Evolutionary conservation across 2,888 invertebrate species (phyloP), one percentile per base, ranked within the genome.

Genomic region (Phasia obesa): DNA sequence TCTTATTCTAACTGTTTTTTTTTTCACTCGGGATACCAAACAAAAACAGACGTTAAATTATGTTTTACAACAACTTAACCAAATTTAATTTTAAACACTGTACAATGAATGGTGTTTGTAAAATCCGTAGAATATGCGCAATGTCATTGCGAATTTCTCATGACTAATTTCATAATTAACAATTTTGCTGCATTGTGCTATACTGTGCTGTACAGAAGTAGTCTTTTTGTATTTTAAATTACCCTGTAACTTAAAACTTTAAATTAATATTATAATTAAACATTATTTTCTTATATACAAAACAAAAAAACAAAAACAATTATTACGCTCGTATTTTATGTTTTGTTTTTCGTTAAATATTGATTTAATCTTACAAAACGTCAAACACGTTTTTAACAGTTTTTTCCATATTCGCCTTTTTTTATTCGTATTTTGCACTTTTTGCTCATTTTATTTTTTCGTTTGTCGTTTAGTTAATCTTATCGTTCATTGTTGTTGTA

Each of bases 341-440:
- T 25, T 13, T 35, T 42, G 27, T 59, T 44, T 65, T 65, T 38
- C n/a, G 2, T 57, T 51, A 42, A 65, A 65, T 71, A 65, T 74
- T 53, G 67, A 67, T 80, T 67, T 60, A 62, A 74, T 73, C 67
- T 80, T 80, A 60, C 60, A 74, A 80, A 80, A 74, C 67, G 79
- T 53, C 47, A 74, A 80, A 80, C 79, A 80, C 73, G 79, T 74
- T 80, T 79, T 79, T 35, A 78, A 78, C 67, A 44, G 60, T 73
- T 67, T 69, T 51, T 65, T 62, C 53, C 31, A 60, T 38, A 70
- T 47, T 57, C 55, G 53, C 49, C 55, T 79, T n/a, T n/a, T n/a
- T n/a, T 71, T 62, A 17, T 71, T 67, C 73, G 51, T 74, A 44
- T 47, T 74, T 73, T 44, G n/a, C 44, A 59, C 4, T 51, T 57